phyloP scores from a whole-genome alignment of 2,888 invertebrate genomes.

The Platycnemis pennipes region DNA sequence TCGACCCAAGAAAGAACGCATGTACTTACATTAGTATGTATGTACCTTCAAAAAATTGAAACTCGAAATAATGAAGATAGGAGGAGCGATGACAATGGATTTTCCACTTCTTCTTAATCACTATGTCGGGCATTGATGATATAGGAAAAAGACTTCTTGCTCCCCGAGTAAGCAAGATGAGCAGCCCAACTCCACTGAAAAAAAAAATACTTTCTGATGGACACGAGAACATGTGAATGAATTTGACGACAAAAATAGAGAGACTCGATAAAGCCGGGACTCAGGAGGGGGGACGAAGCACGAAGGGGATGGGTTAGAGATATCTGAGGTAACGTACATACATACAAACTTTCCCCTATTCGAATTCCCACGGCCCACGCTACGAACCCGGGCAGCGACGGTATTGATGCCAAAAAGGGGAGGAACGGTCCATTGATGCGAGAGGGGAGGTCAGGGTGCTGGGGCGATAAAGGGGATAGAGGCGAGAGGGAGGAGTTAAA shows the following conservation, averaged over 20 bases:
- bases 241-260: background rate
- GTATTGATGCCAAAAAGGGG: constrained; percentile 47
- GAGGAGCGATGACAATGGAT: no score
- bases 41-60: no score
- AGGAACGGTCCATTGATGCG: constrained; percentile 61
- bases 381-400: constrained; percentile 50
- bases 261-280: background rate
- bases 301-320: background rate
- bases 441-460: constrained; percentile 11
- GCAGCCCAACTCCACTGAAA: background rate
- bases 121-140: no score
- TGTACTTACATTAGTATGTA: no score
- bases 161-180: background rate
- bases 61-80: no score
- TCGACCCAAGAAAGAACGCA: no score
- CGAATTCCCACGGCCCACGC: constrained; percentile 54
- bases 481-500: background rate
- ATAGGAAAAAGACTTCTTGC: background rate
- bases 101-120: no score
- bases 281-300: background rate
- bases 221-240: background rate
- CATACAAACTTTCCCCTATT: background rate
- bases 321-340: background rate
- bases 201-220: no score
- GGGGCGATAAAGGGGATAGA: background rate